Evolutionary conservation across 2,888 invertebrate genomes (phyloP), one percentile per base, ranked within the genome.

Genomic region (Callosobruchus maculatus): DNA sequence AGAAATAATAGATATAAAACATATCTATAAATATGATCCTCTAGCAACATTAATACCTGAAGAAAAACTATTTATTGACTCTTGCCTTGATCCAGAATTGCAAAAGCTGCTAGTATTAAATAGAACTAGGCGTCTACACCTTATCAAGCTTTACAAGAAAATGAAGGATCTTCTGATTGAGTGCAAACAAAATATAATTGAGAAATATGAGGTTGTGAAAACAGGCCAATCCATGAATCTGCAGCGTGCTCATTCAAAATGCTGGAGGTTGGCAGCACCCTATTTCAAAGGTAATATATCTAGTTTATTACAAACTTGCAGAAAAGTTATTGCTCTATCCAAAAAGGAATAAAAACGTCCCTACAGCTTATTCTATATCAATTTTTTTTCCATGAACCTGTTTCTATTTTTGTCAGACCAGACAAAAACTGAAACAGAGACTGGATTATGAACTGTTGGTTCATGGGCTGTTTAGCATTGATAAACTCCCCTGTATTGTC

Each of bases 251-350:
- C 72, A 73, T 21, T 73, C 75, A 0, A 75, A 75, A 20, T 67
- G 76, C 2, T 80, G 80, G 80, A 80, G 79, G 73, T 75, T 84
- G 68, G 89, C 92, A 31, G 88, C 89, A 80, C 90, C 93, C 0
- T 94, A 92, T 82, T 94, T 94, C 78, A 93, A 92, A 81, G 92
- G 93, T 79, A 49, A 49, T 18, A 4, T 7, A 26, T 26, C 26
- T 26, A 26, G 26, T 26, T 26, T 2, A 4, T 26, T 7, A 4
- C 26, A 26, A 4, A 26, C 26, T 7, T 26, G 26, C 2, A 26
- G 7, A 26, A 26, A 26, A 26, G 2, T 26, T 7, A 7, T 26
- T 26, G 7, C 26, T 26, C 7, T 26, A 7, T 7, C 2, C 26
- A 26, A 26, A 26, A 26, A 4, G 26, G 26, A 4, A 26, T 26